Evolutionary conservation across 30 jellyfish, hydroid and myxozoan species (phyloP), one percentile per base, ranked within the genome.

Genomic region (Hydra vulgaris): DNA sequence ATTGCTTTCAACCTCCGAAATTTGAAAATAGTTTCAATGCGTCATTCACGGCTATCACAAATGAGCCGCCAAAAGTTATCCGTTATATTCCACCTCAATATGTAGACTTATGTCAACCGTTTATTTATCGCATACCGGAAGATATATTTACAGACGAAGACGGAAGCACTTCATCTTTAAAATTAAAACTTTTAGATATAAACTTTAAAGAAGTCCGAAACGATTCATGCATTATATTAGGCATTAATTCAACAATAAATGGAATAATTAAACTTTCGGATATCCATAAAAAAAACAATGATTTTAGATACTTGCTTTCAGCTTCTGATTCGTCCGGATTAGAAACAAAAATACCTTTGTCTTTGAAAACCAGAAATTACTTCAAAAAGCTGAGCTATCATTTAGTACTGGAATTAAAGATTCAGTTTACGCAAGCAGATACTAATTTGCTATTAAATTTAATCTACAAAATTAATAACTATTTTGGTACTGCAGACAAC

Each of bases 71-170:
- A 26, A 54, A 72, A 18, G 66, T 89, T 17, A 79, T 17, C 18
- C 21, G 25, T 18, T 26, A 77, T 0, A 40, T 83, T 21, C 79
- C 82, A 19, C 94, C 89, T 0, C 21, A 75, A 16, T 20, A 27
- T 20, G 70, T 80, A 23, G 74, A 67, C 16, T 8, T 17, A 4
- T 84, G 97, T 26, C 61, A 87, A 15, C 26, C 84, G 18, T 74
- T 84, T 66, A 7, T 81, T 4, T 84, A 55, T 25, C 79, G 26
- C 53, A 74, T 89, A 23, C 95, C 95, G n/a, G 88, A 77, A 18
- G 79, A 89, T 69, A 53, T 84, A 4, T 89, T 89, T 69, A 26
- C 22, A 54, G 97, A 89, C 79, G 89, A 77, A 53, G 95, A 85
- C 74, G 97, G 97, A 1, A 27, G 53, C 25, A 89, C 95, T 17